Percentiles rank a stretch among this genome's conserved stretches.
These are phyloP conservation scores for Geothlypis trichas DNA, from an alignment of 2,113 vertebrate genomes.

Conservation along the genomic window DNA sequence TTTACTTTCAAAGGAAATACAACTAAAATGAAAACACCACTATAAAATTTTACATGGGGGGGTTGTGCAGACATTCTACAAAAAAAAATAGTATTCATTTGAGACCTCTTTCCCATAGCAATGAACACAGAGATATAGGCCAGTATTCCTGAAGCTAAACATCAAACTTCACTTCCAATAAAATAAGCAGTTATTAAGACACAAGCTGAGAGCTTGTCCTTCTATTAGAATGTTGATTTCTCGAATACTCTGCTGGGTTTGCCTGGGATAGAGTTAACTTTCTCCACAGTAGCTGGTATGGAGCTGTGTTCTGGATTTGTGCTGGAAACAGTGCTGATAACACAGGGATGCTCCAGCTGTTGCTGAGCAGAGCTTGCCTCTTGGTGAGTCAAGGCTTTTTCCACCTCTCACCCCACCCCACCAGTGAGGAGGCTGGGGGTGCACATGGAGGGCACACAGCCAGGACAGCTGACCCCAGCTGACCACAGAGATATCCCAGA, in stretches of 20 bases:
- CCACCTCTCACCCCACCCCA: neutral
- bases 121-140: neutral
- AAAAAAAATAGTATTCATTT: constrained; percentile 10
- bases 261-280: neutral
- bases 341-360: neutral
- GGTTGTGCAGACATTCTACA: neutral
- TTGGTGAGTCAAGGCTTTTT: neutral
- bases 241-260: neutral
- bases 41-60: constrained; percentile 27
- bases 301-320: neutral
- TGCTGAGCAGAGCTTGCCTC: neutral
- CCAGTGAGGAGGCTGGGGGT: neutral
- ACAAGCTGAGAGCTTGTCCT: neutral
- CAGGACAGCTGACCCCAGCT: neutral
- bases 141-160: constrained; percentile 1
- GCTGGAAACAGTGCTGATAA: neutral
- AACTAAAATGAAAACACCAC: constrained; percentile 51
- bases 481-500: neutral
- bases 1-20: constrained; percentile 33
- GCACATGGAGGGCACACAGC: neutral
- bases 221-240: neutral
- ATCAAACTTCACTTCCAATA: constrained; percentile 25
- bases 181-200: neutral
- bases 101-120: neutral
- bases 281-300: neutral